Conservation (phyloP, 2,797 vertebrate genomes). For the Sebastes paucispinis region DNA sequence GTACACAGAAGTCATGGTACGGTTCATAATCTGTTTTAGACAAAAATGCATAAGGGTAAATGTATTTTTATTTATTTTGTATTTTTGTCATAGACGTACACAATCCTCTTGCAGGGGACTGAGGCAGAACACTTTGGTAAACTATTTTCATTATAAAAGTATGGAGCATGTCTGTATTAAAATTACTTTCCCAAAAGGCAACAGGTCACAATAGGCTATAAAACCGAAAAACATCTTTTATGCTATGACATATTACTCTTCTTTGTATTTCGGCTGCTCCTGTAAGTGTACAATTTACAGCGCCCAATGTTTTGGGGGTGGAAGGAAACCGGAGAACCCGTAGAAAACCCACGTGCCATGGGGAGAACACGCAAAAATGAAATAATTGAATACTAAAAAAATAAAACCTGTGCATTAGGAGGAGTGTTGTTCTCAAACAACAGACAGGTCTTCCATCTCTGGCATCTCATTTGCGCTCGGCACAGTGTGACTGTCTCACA, state of each 20-base stretch:
- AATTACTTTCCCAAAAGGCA: neutral
- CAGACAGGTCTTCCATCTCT: neutral
- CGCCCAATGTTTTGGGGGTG: fast-evolving
- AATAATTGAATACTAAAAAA: no score
- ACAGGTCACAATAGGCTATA: neutral
- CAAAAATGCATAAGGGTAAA: fast-evolving
- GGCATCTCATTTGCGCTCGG: neutral
- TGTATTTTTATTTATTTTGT: no score
- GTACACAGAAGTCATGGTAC: no score
- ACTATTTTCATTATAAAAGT: neutral
- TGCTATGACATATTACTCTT: no score
- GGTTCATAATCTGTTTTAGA: no score
- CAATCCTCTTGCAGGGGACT: neutral
- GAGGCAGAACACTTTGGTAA: neutral
- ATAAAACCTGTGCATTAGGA: no score
- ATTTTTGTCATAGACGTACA: neutral
- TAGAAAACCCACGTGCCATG: no score
- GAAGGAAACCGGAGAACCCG: no score
- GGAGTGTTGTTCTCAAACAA: neutral
- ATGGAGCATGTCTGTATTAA: fast-evolving
- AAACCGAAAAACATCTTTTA: fast-evolving
- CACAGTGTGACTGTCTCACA: neutral
- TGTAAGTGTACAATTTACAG: no score
- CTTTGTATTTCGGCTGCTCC: no score
- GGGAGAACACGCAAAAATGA: fast-evolving